phyloP scores from a whole-genome alignment of 2,888 invertebrate species.

The Megaustenia siamemsis region DNA sequence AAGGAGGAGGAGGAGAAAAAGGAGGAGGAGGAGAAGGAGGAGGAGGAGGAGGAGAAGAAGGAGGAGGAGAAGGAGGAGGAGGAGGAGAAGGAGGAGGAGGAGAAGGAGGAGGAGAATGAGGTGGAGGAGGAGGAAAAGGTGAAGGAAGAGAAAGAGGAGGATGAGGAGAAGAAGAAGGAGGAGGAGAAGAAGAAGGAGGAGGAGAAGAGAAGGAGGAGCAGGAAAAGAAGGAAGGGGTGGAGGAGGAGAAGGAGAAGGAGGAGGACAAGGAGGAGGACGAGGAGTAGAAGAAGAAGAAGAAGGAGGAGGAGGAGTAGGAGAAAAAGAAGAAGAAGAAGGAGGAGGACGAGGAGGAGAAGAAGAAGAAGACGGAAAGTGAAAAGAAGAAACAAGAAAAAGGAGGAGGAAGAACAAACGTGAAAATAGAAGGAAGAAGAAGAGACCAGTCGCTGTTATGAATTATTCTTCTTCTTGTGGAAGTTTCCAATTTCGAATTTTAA shows the following conservation, averaged over 20 bases:
- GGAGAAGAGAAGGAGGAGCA: background rate
- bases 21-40: constrained; percentile 12
- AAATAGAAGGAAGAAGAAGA: too few species aligned
- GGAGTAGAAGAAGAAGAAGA: background rate
- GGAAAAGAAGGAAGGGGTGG: background rate
- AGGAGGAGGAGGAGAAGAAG: background rate
- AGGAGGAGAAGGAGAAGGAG: background rate
- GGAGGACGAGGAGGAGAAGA: background rate
- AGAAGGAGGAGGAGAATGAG: constrained; percentile 29
- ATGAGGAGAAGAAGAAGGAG: background rate
- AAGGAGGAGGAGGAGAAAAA: background rate
- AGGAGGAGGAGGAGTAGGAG: background rate
- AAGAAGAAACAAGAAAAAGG: too few species aligned
- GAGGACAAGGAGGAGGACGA: background rate
- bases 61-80: background rate
- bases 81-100: constrained; percentile 12
- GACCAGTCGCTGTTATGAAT: too few species aligned
- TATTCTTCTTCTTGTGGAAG: too few species aligned
- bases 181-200: background rate
- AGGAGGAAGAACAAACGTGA: too few species aligned
- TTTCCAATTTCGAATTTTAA: too few species aligned
- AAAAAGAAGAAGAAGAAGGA: background rate
- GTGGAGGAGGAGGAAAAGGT: constrained; percentile 30
- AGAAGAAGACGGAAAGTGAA: too few species aligned
- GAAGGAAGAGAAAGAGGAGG: constrained; percentile 8